Percentiles rank a stretch among this genome's conserved stretches.
Conservation (phyloP, 2,797 vertebrate genomes). For the Bradypodion pumilum region DNA sequence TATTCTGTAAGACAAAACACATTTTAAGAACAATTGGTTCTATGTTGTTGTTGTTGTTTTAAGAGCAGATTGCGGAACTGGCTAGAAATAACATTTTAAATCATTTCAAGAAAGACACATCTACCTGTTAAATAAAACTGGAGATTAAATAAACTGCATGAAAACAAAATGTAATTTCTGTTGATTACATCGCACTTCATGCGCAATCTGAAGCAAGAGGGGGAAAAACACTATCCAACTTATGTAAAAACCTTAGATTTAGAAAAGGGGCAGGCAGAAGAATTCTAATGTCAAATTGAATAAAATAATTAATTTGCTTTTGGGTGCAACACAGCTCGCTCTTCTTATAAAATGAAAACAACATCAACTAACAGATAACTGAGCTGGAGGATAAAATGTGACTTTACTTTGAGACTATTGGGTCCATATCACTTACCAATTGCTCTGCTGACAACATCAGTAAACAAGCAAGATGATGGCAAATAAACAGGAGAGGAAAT, state of each 20-base stretch:
- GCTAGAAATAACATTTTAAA: accelerated
- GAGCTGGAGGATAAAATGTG: conserved; percentile 45
- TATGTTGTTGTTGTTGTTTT: neutral
- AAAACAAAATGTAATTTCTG: conserved; percentile 28
- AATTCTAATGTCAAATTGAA: conserved; percentile 22
- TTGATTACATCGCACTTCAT: conserved; percentile 17
- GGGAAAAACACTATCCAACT: conserved; percentile 21
- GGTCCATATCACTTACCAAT: conserved; percentile 68
- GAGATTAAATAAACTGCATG: conserved; percentile 17
- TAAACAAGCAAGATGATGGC: conserved; percentile 66
- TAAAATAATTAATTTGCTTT: conserved; percentile 33
- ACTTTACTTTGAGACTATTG: conserved; percentile 50
- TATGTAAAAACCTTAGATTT: neutral
- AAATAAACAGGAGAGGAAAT: conserved; percentile 68
- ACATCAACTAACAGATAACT: conserved; percentile 37
- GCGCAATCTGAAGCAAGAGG: conserved; percentile 19
- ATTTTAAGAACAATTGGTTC: conserved; percentile 28
- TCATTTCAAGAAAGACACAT: neutral
- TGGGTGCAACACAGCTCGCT: conserved; percentile 10
- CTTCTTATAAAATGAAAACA: conserved; percentile 63
- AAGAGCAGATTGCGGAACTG: neutral
- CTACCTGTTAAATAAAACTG: conserved; percentile 20
- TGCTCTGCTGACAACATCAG: conserved; percentile 71
- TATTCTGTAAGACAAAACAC: conserved; percentile 86
- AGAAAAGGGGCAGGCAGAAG: neutral